Base-by-base conservation (phyloP, 1,140 invertebrate species). In the Meteorus sp. region DNA sequence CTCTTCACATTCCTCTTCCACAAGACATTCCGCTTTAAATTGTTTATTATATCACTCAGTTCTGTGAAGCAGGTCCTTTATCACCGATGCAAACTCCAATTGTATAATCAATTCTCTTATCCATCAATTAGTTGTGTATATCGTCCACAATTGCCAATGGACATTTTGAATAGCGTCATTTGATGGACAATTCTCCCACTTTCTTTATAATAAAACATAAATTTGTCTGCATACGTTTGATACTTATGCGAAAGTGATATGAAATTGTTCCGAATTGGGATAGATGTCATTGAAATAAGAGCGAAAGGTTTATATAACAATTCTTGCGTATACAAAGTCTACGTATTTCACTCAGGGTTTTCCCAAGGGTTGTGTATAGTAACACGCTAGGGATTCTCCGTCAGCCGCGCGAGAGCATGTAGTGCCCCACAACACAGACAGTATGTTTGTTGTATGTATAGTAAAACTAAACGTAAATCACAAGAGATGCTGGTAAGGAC, bases 381-480 rank as follows among this genome's bases (percentile, higher is more conserved):
- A n/a, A n/a, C n/a, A n/a, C n/a, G n/a, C n/a, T n/a, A n/a, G n/a
- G n/a, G n/a, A n/a, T n/a, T n/a, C n/a, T n/a, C n/a, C n/a, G n/a
- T n/a, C n/a, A n/a, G n/a, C n/a, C n/a, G n/a, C n/a, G n/a, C n/a
- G n/a, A n/a, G n/a, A n/a, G n/a, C n/a, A n/a, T n/a, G n/a, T n/a
- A n/a, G n/a, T n/a, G n/a, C n/a, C n/a, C n/a, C n/a, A n/a, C n/a
- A n/a, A n/a, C n/a, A n/a, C n/a, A n/a, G n/a, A n/a, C n/a, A n/a
- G n/a, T n/a, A n/a, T n/a, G n/a, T n/a, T n/a, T n/a, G n/a, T n/a
- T 29, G 9, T 29, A 29, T 29, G 35, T 39, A 39, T 15, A 8
- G n/a, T 48, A 57, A 43, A 37, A 51, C 48, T 31, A 25, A 17
- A 67, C 60, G 67, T 68, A 69, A 69, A 69, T 69, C 65, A 69